Evolutionary conservation across 2,888 invertebrate species (phyloP), one percentile per base, ranked within the genome.

Genomic region (Stratiomys singularior): DNA sequence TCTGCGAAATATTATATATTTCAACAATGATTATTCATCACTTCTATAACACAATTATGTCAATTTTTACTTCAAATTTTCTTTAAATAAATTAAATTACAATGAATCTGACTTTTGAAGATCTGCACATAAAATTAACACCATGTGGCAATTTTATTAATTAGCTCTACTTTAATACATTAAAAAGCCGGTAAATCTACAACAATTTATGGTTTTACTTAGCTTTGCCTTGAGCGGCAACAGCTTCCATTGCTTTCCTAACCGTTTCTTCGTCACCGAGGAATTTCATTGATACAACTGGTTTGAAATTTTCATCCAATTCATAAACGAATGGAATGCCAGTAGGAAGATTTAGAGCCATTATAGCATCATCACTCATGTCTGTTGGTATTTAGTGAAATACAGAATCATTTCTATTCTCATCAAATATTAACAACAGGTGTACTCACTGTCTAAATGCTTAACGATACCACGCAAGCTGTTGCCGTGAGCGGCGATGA

Each of bases 401-500:
- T 21, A 21, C 2, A 4, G 23, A 25, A 13, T 25, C 23, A 60
- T 5, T 21, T 11, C 23, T 60, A 21, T 2, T 52, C 37, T 52
- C 15, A 60, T 25, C 4, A 60, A 21, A 67, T 37, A 44, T 21
- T 30, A 13, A 23, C 21, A 13, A 30, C 3, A 37, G 28, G 13
- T 13, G 76, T 63, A 87, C 90, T 88, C 88, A 94, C 94, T 89
- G 85, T 96, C 95, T 85, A 96, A 91, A 89, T 95, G 94, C 87
- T 96, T 96, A 1, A 96, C 95, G 83, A 96, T 94, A 82, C 95
- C 96, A 83, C 96, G 89, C 77, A 96, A 90, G 85, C 95, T 95
- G 88, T 96, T 96, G 77, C 96, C 96, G 84, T 96, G 96, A 47
- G 96, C 96, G 28, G 94, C 96, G 83, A 96, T 94, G 71, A 96